Base-by-base conservation (phyloP, 2,888 invertebrate species). In the Apomyelois bistriatella region DNA sequence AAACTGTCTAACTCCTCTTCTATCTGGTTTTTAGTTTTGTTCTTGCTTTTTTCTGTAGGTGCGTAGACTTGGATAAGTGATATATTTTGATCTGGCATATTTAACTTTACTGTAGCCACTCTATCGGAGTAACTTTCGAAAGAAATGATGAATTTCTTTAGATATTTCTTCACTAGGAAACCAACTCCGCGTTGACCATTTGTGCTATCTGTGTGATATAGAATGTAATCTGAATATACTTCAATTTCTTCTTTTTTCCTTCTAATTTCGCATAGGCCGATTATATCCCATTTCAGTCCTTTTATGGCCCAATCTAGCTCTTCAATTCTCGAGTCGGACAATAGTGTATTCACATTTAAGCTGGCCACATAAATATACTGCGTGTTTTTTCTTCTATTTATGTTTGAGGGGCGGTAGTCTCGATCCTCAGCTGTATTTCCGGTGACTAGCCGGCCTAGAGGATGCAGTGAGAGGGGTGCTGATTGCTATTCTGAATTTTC, bases 241-340 rank as follows among this genome's bases (percentile, higher is more conserved):
- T 57, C 57, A 17, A 60, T 57, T 12, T n/a, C 42, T 40, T 58
- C 53, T 4, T 40, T 47, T 43, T 8, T 6, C 48, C 58, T 51
- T 42, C 58, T 56, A 0, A 46, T 32, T 50, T 58, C 58, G 28
- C 57, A 40, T 16, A 58, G 37, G 0, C 60, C 60, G 8, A 57
- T 52, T 8, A 58, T 56, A 12, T 58, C 56, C 54, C 52, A 58
- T 22, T 57, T 55, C 10, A 57, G 30, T 3, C 15, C 13, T 9
- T 17, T 1, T 36, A 48, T 40, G 1, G 43, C 53, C 12, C 49
- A 32, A 15, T n/a, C 38, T 10, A 53, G 30, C 50, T 53, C 53
- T 46, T 12, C 8, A 13, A 55, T 8, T 30, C 48, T 48, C 6
- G 37, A 30, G 10, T 54, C 30, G 42, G 52, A 12, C 13, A 10